Conservation (phyloP, 2,888 invertebrate species). For the Nomada flava region DNA sequence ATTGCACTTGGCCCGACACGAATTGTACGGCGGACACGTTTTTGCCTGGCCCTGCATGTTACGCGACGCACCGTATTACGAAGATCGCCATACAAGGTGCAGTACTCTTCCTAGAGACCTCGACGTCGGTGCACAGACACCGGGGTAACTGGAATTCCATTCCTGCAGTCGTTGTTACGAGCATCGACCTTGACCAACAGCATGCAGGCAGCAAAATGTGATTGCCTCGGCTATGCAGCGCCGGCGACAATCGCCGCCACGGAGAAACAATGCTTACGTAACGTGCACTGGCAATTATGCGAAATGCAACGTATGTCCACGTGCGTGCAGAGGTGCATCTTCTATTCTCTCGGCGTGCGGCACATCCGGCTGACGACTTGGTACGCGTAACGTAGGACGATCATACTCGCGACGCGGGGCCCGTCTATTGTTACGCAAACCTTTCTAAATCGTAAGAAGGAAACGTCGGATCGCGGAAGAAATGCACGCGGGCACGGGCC, state of each 20-base stretch:
- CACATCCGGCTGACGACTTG: slow-evolving; percentile 40
- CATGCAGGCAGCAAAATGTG: slow-evolving; percentile 65
- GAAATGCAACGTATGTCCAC: slow-evolving; percentile 63
- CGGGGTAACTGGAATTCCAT: slow-evolving; percentile 41
- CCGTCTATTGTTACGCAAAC: slow-evolving; percentile 37
- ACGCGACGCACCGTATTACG: too few relatives aligned
- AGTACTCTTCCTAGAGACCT: background rate
- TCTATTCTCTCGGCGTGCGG: slow-evolving; percentile 47
- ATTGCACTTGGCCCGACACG: too few relatives aligned
- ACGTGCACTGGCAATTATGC: slow-evolving; percentile 62
- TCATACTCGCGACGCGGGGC: slow-evolving; percentile 24
- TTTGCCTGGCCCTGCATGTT: too few relatives aligned
- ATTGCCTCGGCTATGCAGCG: slow-evolving; percentile 58
- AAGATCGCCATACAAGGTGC: background rate
- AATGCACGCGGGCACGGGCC: background rate
- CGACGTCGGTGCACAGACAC: background rate
- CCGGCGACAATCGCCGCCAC: slow-evolving; percentile 42
- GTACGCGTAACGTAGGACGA: slow-evolving; percentile 3
- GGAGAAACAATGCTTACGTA: slow-evolving; percentile 68
- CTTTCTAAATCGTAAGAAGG: background rate
- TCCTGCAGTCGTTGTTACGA: slow-evolving; percentile 31
- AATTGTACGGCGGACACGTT: too few relatives aligned
- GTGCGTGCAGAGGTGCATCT: slow-evolving; percentile 55
- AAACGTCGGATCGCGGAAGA: background rate
- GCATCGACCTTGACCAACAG: slow-evolving; percentile 66